phyloP scores from a whole-genome alignment of 2,797 vertebrate genomes.

The Karalla daura region DNA sequence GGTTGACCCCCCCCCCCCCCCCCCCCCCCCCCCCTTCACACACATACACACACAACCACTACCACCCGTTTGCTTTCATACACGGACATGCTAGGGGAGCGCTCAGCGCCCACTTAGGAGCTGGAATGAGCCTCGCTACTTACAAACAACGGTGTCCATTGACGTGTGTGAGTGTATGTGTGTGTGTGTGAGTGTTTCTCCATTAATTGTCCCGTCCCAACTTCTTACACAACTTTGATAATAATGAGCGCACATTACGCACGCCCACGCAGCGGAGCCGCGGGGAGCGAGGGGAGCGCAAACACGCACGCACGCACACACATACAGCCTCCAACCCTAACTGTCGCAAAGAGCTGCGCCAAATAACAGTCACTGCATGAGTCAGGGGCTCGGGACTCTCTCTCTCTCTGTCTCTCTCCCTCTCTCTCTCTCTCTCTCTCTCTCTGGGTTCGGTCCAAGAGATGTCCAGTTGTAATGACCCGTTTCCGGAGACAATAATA shows the following conservation, averaged over 20 bases:
- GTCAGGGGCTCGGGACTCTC: constrained; percentile 8
- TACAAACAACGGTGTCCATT: constrained; percentile 51
- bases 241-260: constrained; percentile 68
- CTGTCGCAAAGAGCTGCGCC: constrained; percentile 43
- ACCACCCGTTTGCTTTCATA: not conserved
- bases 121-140: constrained; percentile 9
- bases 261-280: constrained; percentile 50
- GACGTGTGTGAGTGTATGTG: too few species aligned
- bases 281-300: constrained; percentile 21
- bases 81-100: too few species aligned
- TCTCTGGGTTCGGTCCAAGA: constrained; percentile 52
- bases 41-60: too few species aligned
- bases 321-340: too few species aligned
- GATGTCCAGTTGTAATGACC: constrained; percentile 65
- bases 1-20: too few species aligned
- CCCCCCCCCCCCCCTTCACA: too few species aligned
- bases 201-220: constrained; percentile 37
- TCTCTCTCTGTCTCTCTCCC: constrained; percentile 20
- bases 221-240: constrained; percentile 67
- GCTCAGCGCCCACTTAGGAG: not conserved
- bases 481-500: constrained; percentile 75
- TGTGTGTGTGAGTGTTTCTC: constrained; percentile 4
- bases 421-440: constrained; percentile 15
- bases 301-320: too few species aligned
- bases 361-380: constrained; percentile 49